Base-by-base conservation (phyloP, 1,140 invertebrate species). In the Cecropterus lyciades region DNA sequence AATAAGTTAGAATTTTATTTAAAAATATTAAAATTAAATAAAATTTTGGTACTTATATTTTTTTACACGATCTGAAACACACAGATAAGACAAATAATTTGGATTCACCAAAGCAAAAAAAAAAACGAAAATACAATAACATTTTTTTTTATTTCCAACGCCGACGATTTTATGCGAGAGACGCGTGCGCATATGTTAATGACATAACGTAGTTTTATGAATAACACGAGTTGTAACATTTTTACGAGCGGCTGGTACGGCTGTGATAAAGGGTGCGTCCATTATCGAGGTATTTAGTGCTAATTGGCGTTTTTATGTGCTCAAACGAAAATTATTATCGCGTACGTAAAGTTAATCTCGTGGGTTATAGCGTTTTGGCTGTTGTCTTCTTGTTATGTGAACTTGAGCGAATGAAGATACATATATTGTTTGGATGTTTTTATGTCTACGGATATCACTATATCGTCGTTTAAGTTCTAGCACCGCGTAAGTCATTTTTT, bases 121-220 rank as follows among this genome's bases (percentile, higher is more conserved):
- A 33, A 1, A 33, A 33, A 33, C 30, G n/a, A n/a, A n/a, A 33
- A 33, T 1, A 33, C 8, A 40, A 40, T 40, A 10, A 40, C 37
- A 40, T 13, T 40, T 49, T 62, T 62, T 42, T 62, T 24, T 62
- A 69, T 69, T 69, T 74, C 73, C 67, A 62, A 62, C 67, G 15
- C 20, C 59, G 43, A 46, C 37, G 49, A 64, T 77, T 82, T 79
- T 78, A 76, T 57, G 70, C 63, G 37, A 53, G 40, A 68, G 78
- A 67, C 86, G 84, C 86, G 86, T 89, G 86, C 86, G 84, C 86
- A 89, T 70, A 72, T 69, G 67, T 70, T 70, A 79, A 75, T 73
- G 63, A 77, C 66, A 43, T 69, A 56, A 69, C 66, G 56, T 67
- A 57, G 52, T 77, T 82, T 79, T 75, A 76, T 82, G 71, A 70